Percentiles rank a stretch among this genome's conserved stretches.
Evolutionary conservation across 2,888 invertebrate species (phyloP).

Genomic region (Norana najaformis): DNA sequence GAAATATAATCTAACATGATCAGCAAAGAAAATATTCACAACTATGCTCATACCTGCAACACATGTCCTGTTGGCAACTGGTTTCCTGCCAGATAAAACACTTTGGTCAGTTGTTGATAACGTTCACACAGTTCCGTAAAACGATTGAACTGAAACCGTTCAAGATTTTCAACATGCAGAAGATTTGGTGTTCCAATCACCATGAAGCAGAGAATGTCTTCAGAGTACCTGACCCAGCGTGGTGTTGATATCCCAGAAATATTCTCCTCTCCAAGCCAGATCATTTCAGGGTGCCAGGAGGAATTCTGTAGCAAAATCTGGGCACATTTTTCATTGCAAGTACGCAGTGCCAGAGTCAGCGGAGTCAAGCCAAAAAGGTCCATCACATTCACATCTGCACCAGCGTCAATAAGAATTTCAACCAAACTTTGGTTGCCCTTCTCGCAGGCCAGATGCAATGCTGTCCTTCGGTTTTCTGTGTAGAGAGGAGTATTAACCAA

Average conservation of each 20-base stretch:
- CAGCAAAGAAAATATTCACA: not conserved
- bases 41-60: not conserved
- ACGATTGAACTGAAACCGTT: not conserved
- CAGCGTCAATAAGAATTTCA: slow-evolving; percentile 22
- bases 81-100: not conserved
- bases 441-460: slow-evolving; percentile 20
- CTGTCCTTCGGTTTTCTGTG: not conserved
- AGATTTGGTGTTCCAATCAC: not conserved
- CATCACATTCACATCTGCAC: not conserved
- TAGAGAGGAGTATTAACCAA: slow-evolving; percentile 14
- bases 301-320: not conserved
- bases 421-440: not conserved
- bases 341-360: slow-evolving; percentile 1
- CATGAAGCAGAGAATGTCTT: slow-evolving; percentile 14
- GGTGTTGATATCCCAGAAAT: not conserved
- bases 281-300: not conserved
- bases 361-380: slow-evolving; percentile 24
- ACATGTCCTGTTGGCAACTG: not conserved
- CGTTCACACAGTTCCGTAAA: slow-evolving; percentile 17
- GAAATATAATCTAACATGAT: not conserved
- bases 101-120: not conserved
- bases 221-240: not conserved
- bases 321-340: not conserved
- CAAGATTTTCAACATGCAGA: not conserved
- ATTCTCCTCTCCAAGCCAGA: slow-evolving; percentile 1